Percentiles rank a stretch among this genome's conserved stretches.
Evolutionary conservation across 2,797 vertebrate species (phyloP).

Genomic region (Helostoma temminkii): DNA sequence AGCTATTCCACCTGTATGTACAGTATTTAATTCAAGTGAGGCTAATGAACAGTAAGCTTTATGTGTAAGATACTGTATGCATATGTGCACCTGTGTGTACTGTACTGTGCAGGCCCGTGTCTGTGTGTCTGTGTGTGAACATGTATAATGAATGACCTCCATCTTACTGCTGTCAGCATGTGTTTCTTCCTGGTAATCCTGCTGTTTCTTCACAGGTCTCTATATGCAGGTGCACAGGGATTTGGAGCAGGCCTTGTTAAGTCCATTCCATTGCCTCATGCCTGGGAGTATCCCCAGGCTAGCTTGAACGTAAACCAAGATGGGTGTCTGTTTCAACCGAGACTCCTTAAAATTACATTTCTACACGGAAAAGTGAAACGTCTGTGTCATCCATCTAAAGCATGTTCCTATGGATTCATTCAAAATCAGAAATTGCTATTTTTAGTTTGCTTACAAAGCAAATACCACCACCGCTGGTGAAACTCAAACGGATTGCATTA

Average conservation of each 20-base stretch:
- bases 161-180: conserved; percentile 43
- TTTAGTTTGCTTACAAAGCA: no score
- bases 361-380: no score
- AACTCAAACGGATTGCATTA: no score
- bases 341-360: no score
- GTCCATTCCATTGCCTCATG: conserved; percentile 22
- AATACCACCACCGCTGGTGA: no score
- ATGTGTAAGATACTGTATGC: conserved; percentile 12
- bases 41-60: conserved; percentile 34
- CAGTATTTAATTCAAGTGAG: conserved; percentile 6
- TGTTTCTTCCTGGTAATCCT: conserved; percentile 66
- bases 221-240: conserved; percentile 41
- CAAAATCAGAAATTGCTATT: no score
- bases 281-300: conserved; percentile 34
- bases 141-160: conserved; percentile 50
- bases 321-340: conserved; percentile 37
- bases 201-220: conserved; percentile 23
- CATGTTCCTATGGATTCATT: no score
- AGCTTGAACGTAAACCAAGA: conserved; percentile 21
- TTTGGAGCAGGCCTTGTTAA: conserved; percentile 41
- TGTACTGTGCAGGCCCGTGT: background rate
- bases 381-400: no score
- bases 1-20: background rate
- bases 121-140: conserved; percentile 2
- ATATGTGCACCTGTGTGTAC: conserved; percentile 4